Base-by-base conservation (phyloP, 1,140 invertebrate genomes). In the Euwallacea similis region DNA sequence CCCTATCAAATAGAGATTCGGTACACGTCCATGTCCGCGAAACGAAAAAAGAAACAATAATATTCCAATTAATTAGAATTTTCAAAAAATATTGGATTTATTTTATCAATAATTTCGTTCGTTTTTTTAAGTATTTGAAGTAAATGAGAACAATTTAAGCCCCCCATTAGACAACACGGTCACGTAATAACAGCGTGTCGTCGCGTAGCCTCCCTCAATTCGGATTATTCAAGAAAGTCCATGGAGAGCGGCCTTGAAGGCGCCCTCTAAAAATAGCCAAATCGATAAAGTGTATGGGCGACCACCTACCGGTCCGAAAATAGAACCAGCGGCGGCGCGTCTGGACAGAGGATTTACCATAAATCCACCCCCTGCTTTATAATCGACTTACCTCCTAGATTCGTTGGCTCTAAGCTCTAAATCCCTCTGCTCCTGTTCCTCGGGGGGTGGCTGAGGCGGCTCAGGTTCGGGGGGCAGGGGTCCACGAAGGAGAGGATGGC, bases 401-500 rank as follows among this genome's bases (percentile, higher is more conserved):
- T 86, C 85, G 76, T 89, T 88, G 70, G 78, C 77, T 59, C 79
- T 75, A 21, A 81, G 56, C 73, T 81, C 80, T 42, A 80, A 62
- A 74, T 81, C 79, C 62, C 79, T 74, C 61, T 86, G 86, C 75
- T 88, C 86, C 13, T 87, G 84, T 69, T 81, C 80, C 72, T 81
- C 80, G 50, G 78, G 78, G 7, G 78, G 76, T 11, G 77, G 79
- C 16, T 81, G 76, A 65, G 77, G 75, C 21, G 76, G 76, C 71
- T 75, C 74, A 16, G 73, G 68, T 46, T 72, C 72, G 7, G 83
- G 82, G 10, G 82, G 82, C 8, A 77, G 74, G 11, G 85, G 83
- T 42, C 88, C 86, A 53, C 92, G 91, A 50, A 98, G 87, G 87
- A 96, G 90, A 33, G 95, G 95, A 84, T 97, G 94, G 3, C 95